phyloP scores from a whole-genome alignment of 2,888 invertebrate species.

The Zootermopsis nevadensis region DNA sequence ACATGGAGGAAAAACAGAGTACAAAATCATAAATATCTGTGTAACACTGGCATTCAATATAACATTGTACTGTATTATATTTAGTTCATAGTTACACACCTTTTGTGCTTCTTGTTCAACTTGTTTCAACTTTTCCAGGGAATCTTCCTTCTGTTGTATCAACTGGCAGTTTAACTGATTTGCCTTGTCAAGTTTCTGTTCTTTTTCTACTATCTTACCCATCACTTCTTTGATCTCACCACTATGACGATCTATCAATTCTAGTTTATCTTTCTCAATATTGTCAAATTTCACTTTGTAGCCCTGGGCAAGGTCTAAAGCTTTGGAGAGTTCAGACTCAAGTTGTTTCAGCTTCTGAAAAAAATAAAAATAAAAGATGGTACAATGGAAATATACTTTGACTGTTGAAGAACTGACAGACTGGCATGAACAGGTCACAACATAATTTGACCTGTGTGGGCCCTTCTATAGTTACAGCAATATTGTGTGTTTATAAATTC shows the following conservation, averaged over 20 bases:
- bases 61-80: background rate
- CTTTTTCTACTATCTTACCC: conserved; percentile 58
- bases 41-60: background rate
- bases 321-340: conserved; percentile 79
- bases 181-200: conserved; percentile 57
- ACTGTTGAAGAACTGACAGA: too few relatives aligned
- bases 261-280: conserved; percentile 67
- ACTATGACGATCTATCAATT: conserved; percentile 60
- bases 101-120: conserved; percentile 17
- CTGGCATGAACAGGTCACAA: too few relatives aligned
- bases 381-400: background rate
- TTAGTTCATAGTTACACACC: conserved; percentile 11
- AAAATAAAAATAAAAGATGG: conserved; percentile 37
- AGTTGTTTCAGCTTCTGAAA: conserved; percentile 68
- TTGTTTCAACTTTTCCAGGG: background rate
- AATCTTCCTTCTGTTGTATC: conserved; percentile 6
- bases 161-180: background rate
- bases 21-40: background rate
- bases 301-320: conserved; percentile 74
- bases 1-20: too few relatives aligned
- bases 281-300: conserved; percentile 74
- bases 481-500: too few relatives aligned
- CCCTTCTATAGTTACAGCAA: too few relatives aligned
- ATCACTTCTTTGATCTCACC: conserved; percentile 58
- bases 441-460: too few relatives aligned